Conservation (phyloP, 1,140 invertebrate genomes). For the Zaprionus ghesquierei region DNA sequence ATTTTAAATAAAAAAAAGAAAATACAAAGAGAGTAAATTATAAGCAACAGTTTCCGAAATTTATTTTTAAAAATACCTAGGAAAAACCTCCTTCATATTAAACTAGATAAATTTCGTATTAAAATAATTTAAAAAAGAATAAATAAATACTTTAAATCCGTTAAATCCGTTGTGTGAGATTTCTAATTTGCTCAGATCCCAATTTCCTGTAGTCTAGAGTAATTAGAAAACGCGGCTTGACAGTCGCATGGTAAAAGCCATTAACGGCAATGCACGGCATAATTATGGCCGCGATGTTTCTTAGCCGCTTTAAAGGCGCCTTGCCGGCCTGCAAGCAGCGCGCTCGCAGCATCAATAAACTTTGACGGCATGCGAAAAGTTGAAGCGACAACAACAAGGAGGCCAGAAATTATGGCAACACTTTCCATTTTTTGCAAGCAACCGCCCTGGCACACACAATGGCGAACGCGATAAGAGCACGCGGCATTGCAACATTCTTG, state of each 20-base stretch:
- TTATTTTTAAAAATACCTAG: too few species aligned
- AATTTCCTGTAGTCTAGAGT: not conserved
- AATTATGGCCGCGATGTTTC: constrained; percentile 32
- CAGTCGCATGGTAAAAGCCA: constrained; percentile 24
- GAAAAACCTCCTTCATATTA: too few species aligned
- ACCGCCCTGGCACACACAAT: constrained; percentile 50
- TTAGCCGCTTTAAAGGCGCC: constrained; percentile 34
- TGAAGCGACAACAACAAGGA: constrained; percentile 19
- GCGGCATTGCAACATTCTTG: constrained; percentile 58
- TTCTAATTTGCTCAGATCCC: too few species aligned
- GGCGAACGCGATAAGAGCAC: constrained; percentile 24
- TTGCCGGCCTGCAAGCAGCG: constrained; percentile 47
- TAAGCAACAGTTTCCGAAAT: too few species aligned
- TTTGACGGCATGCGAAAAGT: constrained; percentile 31
- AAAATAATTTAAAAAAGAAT: too few species aligned
- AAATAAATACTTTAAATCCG: too few species aligned
- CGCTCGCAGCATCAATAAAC: constrained; percentile 40
- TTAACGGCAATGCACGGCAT: constrained; percentile 44
- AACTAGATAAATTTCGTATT: too few species aligned
- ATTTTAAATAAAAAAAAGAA: not conserved
- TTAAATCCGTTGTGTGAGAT: too few species aligned
- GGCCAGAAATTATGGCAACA: constrained; percentile 67
- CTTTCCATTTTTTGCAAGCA: constrained; percentile 59
- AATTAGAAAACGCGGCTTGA: constrained; percentile 17
- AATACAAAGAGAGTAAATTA: not conserved